Percentiles rank a stretch among this genome's conserved stretches.
phyloP scores from a whole-genome alignment of 2,113 vertebrate genomes.

The Pelodiscus sinensis region DNA sequence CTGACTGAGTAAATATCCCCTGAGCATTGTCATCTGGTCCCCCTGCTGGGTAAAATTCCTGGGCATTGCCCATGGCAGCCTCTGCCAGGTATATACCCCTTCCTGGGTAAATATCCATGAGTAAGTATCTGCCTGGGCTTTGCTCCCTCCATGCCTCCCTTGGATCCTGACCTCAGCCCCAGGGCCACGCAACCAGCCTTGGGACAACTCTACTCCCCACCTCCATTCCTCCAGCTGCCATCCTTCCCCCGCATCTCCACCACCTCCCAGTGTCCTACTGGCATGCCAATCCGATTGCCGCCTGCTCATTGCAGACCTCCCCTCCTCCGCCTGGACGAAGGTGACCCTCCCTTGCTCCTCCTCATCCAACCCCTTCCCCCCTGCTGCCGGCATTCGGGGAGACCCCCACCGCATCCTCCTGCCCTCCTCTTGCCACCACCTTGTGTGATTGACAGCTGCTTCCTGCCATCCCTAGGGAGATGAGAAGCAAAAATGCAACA shows the following conservation, averaged over 20 bases:
- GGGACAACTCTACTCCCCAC: background rate
- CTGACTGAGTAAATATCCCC: background rate
- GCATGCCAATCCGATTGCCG: no score
- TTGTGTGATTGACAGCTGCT: background rate
- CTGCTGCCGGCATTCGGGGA: background rate
- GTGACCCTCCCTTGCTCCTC: background rate
- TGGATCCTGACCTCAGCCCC: no score
- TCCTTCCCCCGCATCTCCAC: background rate
- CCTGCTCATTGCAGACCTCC: fast-evolving
- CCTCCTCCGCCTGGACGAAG: background rate
- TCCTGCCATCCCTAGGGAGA: slow-evolving; percentile 15
- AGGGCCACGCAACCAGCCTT: background rate
- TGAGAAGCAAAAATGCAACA: background rate
- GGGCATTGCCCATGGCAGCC: no score
- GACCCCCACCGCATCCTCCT: background rate
- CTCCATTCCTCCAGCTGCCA: no score
- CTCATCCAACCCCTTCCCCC: background rate
- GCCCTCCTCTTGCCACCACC: background rate
- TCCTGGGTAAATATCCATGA: no score
- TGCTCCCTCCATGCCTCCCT: background rate
- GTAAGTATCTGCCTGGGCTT: background rate
- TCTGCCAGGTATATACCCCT: no score
- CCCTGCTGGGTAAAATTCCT: background rate
- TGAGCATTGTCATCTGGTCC: background rate
- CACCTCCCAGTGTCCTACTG: background rate